A percentile compares a stretch with the other conserved stretches of the same genome.
Evolutionary conservation across 2,888 invertebrate species (phyloP).

Genomic region (Apodemia hepburni): DNA sequence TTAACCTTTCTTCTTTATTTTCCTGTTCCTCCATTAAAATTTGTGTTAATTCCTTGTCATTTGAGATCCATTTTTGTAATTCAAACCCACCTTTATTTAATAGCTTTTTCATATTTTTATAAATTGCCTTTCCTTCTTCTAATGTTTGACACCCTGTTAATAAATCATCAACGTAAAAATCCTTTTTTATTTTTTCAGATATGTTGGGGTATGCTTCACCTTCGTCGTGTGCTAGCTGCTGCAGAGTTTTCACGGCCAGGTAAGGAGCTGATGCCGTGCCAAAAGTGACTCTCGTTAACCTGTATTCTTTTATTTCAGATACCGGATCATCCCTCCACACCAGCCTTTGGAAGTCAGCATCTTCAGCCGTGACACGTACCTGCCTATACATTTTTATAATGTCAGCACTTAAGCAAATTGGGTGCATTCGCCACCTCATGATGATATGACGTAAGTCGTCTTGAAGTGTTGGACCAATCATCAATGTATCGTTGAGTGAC

Average conservation of each 20-base stretch:
- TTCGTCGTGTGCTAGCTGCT: slow-evolving; percentile 1
- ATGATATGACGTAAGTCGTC: slow-evolving; percentile 1
- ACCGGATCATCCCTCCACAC: slow-evolving; percentile 12
- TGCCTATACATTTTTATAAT: slow-evolving; percentile 1
- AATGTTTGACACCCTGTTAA: slow-evolving; percentile 19
- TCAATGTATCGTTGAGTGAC: neutral
- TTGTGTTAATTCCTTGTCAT: neutral
- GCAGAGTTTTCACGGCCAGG: slow-evolving; percentile 11
- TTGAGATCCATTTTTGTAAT: slow-evolving; percentile 25
- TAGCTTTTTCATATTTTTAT: slow-evolving; percentile 13
- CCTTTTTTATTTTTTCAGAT: neutral
- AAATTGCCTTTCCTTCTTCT: slow-evolving; percentile 13
- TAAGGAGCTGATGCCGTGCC: slow-evolving; percentile 18
- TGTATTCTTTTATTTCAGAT: slow-evolving; percentile 11
- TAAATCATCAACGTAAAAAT: slow-evolving; percentile 23
- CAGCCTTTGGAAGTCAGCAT: slow-evolving; percentile 6
- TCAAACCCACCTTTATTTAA: slow-evolving; percentile 20
- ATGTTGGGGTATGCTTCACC: neutral
- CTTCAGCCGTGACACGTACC: neutral
- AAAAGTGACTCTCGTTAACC: slow-evolving; percentile 9
- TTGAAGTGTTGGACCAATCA: neutral
- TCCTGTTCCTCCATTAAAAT: neutral
- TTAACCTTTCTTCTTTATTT: neutral
- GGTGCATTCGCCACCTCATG: neutral
- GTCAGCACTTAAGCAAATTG: neutral